These are phyloP conservation scores for Creontiades dilutus DNA, from an alignment of 2,888 invertebrate species.

Conservation along the genomic window DNA sequence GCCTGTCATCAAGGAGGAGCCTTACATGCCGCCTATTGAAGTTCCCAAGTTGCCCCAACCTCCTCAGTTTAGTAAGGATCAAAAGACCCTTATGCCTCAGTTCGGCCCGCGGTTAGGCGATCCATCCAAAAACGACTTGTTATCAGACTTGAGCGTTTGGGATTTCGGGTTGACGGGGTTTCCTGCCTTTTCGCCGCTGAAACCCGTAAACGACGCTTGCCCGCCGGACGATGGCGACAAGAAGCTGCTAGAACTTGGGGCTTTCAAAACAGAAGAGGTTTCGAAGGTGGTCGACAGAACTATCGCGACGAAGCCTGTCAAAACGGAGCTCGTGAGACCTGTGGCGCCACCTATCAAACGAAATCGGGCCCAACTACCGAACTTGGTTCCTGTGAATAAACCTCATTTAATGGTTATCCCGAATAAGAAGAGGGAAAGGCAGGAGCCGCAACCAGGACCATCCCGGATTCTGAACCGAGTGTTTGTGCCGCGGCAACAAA, in stretches of 20 bases:
- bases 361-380: not conserved
- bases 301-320: not conserved
- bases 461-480: not conserved
- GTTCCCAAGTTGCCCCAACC: slow-evolving; percentile 10
- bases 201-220: slow-evolving; percentile 7
- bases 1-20: not conserved
- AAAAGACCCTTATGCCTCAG: not conserved
- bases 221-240: slow-evolving; percentile 18
- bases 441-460: slow-evolving; percentile 4
- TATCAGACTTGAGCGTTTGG: slow-evolving; percentile 29
- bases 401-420: not conserved
- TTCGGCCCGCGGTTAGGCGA: not conserved
- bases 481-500: not conserved
- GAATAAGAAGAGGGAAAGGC: not conserved
- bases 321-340: not conserved
- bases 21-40: slow-evolving; percentile 21
- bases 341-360: not conserved
- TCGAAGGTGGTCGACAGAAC: not conserved
- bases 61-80: not conserved
- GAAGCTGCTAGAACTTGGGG: slow-evolving; percentile 46
- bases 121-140: slow-evolving; percentile 24
- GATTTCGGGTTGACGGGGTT: slow-evolving; percentile 37
- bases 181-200: not conserved
- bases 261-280: not conserved
- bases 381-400: not conserved